Conservation (phyloP, 2,888 invertebrate species). For the Stenchaetothrips biformis region DNA sequence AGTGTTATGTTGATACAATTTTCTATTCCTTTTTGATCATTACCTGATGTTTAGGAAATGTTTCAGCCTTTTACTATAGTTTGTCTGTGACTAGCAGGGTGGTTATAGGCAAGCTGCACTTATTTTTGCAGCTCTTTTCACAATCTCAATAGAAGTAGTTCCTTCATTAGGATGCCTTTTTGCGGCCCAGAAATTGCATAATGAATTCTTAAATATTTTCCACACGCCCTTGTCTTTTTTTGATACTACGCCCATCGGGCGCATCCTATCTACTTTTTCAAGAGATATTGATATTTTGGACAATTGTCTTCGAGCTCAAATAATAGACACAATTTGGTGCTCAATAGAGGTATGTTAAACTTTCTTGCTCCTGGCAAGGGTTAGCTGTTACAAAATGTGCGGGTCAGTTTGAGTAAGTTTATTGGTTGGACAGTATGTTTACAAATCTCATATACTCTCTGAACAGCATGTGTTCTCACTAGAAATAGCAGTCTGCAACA, state of each 20-base stretch:
- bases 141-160: constrained; percentile 7
- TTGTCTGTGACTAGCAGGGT: not conserved
- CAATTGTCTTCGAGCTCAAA: constrained; percentile 45
- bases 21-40: too few species aligned
- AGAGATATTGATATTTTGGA: constrained; percentile 56
- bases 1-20: too few species aligned
- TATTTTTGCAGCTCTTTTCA: constrained; percentile 17
- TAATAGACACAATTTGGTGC: not conserved
- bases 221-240: constrained; percentile 68
- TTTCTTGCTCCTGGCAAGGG: too few species aligned
- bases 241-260: constrained; percentile 71
- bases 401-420: too few species aligned
- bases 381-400: too few species aligned
- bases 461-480: too few species aligned
- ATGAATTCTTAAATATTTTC: constrained; percentile 45
- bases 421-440: too few species aligned
- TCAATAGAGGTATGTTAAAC: not conserved
- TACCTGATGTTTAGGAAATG: too few species aligned
- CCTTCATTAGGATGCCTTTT: constrained; percentile 16
- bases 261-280: constrained; percentile 62
- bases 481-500: too few species aligned
- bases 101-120: not conserved
- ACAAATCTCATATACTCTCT: too few species aligned
- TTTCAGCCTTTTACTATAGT: not conserved
- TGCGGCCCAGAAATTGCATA: constrained; percentile 27